Evolutionary conservation across 1,140 invertebrate genomes (phyloP), one percentile per base, ranked within the genome.

Genomic region (Drosophila mauritiana): DNA sequence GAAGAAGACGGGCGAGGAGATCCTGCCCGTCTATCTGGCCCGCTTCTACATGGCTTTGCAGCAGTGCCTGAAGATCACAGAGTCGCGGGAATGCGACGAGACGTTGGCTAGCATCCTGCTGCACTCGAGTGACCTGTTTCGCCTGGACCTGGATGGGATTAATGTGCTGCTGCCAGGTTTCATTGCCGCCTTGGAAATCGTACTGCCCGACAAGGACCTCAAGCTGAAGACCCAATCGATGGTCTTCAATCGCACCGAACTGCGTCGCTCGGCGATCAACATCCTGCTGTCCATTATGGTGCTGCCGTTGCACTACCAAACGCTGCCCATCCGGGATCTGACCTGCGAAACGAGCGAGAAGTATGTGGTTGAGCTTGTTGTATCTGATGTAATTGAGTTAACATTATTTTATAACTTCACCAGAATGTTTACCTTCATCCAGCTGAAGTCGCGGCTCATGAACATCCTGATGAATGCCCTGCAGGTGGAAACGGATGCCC

Each of bases 1-100:
- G 0, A 99, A 99, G 92, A 98, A 98, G 93, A 98, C 98, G 13
- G 97, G 97, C 36, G 99, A 99, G 93, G 96, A 98, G 88, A 98
- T 99, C 69, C 93, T 98, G 15, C 97, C 98, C 3, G 96, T 98
- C 3, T 99, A 99, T 93, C 94, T 99, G 75, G 97, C 98, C 0
- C 94, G 98, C 67, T 99, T 99, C 93, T 99, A 99, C 93, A 95
- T 98, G 80, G 97, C 97, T 10, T 93, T 99, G 73, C 96, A 97
- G 76, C 96, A 97, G 91, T 98, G 98, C 10, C 94, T 99, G 4
- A 95, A 96, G 91, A 93, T 95, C 20, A 93, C 93, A 15, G 76
- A 94, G 83, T 89, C 92, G 43, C 93, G 94, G 61, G 95, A 95
- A 92, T 95, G 95, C 81, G 95, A 94, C 12, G 95, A 96, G 93